Percentiles rank a stretch among this genome's conserved stretches.
Evolutionary conservation across 2,888 invertebrate genomes (phyloP).

Genomic region (Plutella xylostella): DNA sequence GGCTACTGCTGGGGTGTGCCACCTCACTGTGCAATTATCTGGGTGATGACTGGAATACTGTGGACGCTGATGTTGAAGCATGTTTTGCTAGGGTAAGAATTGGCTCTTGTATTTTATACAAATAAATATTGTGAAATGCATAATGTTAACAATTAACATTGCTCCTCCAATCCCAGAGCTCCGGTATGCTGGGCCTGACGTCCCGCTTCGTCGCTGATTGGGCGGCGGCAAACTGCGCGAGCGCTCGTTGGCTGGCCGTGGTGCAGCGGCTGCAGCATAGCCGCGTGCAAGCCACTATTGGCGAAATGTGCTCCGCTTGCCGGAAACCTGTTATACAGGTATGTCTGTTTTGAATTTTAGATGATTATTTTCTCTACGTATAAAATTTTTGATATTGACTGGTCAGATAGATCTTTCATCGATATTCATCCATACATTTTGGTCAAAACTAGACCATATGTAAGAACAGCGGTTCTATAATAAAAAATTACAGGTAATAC

Average conservation of each 20-base stretch:
- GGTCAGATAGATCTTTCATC: too few species aligned
- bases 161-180: conserved; percentile 72
- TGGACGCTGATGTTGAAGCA: conserved; percentile 76
- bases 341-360: too few species aligned
- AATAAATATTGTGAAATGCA: too few species aligned
- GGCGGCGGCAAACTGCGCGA: conserved; percentile 67
- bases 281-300: conserved; percentile 25
- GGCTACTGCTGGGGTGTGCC: conserved; percentile 72
- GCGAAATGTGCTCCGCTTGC: conserved; percentile 32
- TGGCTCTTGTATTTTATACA: too few species aligned
- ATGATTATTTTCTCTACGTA: too few species aligned
- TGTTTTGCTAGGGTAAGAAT: conserved; percentile 78
- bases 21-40: conserved; percentile 71
- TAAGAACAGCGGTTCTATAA: too few species aligned
- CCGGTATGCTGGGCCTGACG: conserved; percentile 76
- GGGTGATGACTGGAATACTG: conserved; percentile 69
- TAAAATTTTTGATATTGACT: too few species aligned
- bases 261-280: conserved; percentile 33
- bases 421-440: too few species aligned
- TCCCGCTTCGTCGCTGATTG: conserved; percentile 77
- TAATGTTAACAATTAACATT: too few species aligned
- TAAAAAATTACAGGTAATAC: too few species aligned
- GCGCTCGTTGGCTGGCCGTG: conserved; percentile 43
- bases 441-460: too few species aligned
- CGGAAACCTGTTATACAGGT: conserved; percentile 43